These are phyloP conservation scores for Automeris io DNA, from an alignment of 2,888 invertebrate genomes.

Conservation along the genomic window DNA sequence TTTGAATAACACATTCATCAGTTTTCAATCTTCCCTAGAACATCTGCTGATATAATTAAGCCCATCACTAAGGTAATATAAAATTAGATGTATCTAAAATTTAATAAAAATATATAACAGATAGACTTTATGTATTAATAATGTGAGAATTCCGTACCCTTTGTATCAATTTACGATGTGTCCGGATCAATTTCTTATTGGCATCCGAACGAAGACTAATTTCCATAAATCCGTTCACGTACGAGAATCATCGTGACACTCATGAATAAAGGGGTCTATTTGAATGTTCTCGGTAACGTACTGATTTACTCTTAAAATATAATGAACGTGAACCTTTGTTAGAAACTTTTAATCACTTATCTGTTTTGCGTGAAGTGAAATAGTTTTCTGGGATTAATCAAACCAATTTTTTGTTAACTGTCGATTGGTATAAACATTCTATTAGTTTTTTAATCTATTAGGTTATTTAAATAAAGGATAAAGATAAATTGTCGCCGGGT, in stretches of 20 bases:
- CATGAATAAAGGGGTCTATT: slow-evolving; percentile 35
- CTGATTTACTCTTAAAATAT: slow-evolving; percentile 9
- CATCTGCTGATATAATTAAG: no score
- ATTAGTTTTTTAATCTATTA: no score
- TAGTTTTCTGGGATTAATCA: background rate
- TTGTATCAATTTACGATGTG: background rate
- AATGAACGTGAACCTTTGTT: slow-evolving; percentile 1
- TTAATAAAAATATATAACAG: no score
- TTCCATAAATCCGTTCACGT: slow-evolving; percentile 23
- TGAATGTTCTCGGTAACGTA: slow-evolving; percentile 21
- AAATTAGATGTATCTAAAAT: no score
- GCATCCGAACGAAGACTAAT: slow-evolving; percentile 25
- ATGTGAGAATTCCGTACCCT: no score
- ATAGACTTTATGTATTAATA: no score
- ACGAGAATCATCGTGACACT: slow-evolving; percentile 14
- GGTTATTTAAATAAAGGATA: no score
- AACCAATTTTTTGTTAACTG: background rate
- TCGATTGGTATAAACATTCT: no score
- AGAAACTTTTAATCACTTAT: slow-evolving; percentile 1
- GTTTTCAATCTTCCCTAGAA: no score
- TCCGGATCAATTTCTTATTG: slow-evolving; percentile 17
- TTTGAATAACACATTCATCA: no score
- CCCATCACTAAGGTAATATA: no score
- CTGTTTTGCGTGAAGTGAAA: background rate
- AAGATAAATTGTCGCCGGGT: no score